Conservation (phyloP, 1,140 invertebrate species). For the Aphis craccivora region DNA sequence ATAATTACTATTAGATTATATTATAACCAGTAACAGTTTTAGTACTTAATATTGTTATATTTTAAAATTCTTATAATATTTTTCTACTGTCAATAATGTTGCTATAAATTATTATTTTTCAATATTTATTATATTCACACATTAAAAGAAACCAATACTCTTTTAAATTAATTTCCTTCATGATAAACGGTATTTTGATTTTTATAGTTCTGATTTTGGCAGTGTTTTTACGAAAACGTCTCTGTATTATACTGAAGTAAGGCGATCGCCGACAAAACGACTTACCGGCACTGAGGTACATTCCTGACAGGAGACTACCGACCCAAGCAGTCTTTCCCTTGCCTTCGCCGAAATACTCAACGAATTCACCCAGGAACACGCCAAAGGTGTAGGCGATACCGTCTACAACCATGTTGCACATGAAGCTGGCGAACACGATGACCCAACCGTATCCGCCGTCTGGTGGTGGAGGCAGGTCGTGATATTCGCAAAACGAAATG, state of each 20-base stretch:
- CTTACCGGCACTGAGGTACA: conserved; percentile 90
- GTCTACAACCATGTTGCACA: conserved; percentile 98
- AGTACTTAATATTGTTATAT: not conserved
- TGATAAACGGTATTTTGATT: not conserved
- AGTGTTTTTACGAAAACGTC: not conserved
- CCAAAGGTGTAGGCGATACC: conserved; percentile 95
- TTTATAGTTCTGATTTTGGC: not conserved
- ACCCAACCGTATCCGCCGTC: conserved; percentile 93
- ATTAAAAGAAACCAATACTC: not conserved
- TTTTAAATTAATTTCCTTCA: not conserved
- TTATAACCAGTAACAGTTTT: too few relatives aligned
- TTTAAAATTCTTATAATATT: not conserved
- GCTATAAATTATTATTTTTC: too few relatives aligned
- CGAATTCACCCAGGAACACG: conserved; percentile 84
- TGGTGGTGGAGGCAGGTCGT: conserved; percentile 81
- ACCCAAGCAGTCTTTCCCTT: conserved; percentile 92
- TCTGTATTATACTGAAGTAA: not conserved
- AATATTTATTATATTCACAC: not conserved
- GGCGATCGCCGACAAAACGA: conserved; percentile 19
- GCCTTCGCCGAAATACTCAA: conserved; percentile 82
- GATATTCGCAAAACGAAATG: conserved; percentile 76
- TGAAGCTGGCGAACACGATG: conserved; percentile 93
- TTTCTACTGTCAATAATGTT: too few relatives aligned
- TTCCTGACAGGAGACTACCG: conserved; percentile 90
- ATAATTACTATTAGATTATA: not conserved